These are phyloP conservation scores for Habroteleia sp. DNA, from an alignment of 2,888 invertebrate species.

Conservation along the genomic window DNA sequence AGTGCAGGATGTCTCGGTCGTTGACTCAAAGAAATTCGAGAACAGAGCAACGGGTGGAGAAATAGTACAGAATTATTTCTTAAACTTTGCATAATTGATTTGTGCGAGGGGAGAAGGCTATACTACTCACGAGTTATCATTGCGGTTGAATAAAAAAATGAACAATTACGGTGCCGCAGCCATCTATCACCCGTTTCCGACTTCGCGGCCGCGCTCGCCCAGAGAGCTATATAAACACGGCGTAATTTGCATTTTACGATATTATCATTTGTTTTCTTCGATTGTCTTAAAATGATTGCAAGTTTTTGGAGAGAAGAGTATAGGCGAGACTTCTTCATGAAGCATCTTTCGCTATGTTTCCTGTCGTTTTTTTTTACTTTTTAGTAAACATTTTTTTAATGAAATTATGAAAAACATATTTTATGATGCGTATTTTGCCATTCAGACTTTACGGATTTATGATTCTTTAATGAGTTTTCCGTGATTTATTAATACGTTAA, in stretches of 20 bases:
- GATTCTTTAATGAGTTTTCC: slow-evolving; percentile 1
- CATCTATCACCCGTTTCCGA: slow-evolving; percentile 57
- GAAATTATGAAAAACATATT: slow-evolving; percentile 19
- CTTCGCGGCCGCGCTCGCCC: slow-evolving; percentile 39
- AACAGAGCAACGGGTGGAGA: slow-evolving; percentile 48
- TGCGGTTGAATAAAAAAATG: slow-evolving; percentile 31
- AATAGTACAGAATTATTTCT: slow-evolving; percentile 51
- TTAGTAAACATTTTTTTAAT: slow-evolving; percentile 1
- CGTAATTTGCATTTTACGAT: slow-evolving; percentile 56
- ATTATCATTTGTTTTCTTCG: slow-evolving; percentile 57
- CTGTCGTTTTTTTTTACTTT: slow-evolving; percentile 10
- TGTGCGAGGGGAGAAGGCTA: slow-evolving; percentile 18
- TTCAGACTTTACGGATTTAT: slow-evolving; percentile 3
- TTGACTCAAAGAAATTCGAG: slow-evolving; percentile 65
- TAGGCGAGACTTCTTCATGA: slow-evolving; percentile 14
- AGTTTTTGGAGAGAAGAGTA: slow-evolving; percentile 24
- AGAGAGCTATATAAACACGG: slow-evolving; percentile 28
- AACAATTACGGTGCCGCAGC: slow-evolving; percentile 45
- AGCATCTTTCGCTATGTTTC: not conserved
- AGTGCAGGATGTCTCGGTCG: slow-evolving; percentile 64
- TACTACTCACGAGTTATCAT: slow-evolving; percentile 40
- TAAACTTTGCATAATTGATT: slow-evolving; percentile 59
- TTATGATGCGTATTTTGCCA: not conserved
- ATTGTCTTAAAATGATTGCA: slow-evolving; percentile 46
- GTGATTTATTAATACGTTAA: slow-evolving; percentile 1